phyloP scores from a whole-genome alignment of 2,888 invertebrate genomes.

The Mylabris sibirica region DNA sequence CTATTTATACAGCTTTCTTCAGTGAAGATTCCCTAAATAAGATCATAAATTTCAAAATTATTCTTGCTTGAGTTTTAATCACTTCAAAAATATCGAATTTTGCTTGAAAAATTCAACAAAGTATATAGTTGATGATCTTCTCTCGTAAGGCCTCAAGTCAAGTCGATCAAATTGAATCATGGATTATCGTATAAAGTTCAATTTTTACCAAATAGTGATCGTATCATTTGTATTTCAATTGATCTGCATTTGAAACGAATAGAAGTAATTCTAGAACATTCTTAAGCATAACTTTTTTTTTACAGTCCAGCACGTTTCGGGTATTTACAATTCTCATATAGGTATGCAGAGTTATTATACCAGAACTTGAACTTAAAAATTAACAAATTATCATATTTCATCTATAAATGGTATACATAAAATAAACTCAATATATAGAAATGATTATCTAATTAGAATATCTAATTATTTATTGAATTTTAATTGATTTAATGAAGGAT shows the following conservation, averaged over 20 bases:
- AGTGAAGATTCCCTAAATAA: too few species aligned
- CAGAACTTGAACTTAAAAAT: not conserved
- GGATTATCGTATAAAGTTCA: too few species aligned
- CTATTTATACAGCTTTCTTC: too few species aligned
- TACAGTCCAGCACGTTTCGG: not conserved
- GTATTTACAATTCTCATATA: not conserved
- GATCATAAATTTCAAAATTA: too few species aligned
- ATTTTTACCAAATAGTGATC: too few species aligned
- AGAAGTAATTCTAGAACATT: not conserved
- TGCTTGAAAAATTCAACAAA: too few species aligned
- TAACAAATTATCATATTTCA: not conserved
- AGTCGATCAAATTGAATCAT: not conserved
- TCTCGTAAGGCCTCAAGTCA: too few species aligned
- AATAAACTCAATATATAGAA: not conserved
- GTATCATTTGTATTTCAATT: too few species aligned
- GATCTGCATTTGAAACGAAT: too few species aligned
- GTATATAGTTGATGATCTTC: too few species aligned
- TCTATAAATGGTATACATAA: not conserved
- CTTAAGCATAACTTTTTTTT: not conserved
- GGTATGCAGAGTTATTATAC: not conserved
- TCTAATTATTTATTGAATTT: not conserved
- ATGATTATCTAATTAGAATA: not conserved
- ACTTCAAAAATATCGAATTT: too few species aligned
- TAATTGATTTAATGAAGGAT: not conserved
- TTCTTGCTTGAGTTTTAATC: too few species aligned